These are phyloP conservation scores for Gryon sp. DNA, from an alignment of 1,140 invertebrate genomes.

Conservation along the genomic window DNA sequence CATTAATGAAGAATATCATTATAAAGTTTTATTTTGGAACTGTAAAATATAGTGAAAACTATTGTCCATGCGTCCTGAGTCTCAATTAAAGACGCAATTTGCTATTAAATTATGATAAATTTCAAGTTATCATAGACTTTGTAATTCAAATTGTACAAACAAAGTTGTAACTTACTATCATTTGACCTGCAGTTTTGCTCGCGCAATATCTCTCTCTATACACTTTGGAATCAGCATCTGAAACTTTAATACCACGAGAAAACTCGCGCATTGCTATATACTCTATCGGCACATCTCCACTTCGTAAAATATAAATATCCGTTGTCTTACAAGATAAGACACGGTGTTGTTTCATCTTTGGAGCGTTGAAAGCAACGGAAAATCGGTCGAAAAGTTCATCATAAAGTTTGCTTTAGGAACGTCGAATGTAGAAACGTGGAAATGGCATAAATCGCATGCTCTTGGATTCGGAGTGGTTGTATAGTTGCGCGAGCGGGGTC, in stretches of 20 bases:
- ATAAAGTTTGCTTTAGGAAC: slow-evolving; percentile 59
- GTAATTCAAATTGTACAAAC: no score
- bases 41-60: no score
- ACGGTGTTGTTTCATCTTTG: slow-evolving; percentile 25
- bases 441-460: slow-evolving; percentile 61
- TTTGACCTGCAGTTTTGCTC: background rate
- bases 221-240: background rate
- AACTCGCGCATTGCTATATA: background rate
- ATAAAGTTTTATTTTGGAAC: no score
- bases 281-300: slow-evolving; percentile 7
- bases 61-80: no score
- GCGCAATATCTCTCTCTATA: no score
- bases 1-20: no score
- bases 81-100: no score
- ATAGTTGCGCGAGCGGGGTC: slow-evolving; percentile 71
- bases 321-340: slow-evolving; percentile 28
- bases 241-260: slow-evolving; percentile 17
- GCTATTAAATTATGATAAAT: no score
- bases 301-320: slow-evolving; percentile 40
- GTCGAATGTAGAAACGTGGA: slow-evolving; percentile 57
- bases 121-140: no score
- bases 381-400: slow-evolving; percentile 60
- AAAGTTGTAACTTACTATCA: no score
- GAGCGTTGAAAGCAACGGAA: slow-evolving; percentile 40
- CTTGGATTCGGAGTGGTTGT: slow-evolving; percentile 58